A percentile compares a stretch with the other conserved stretches of the same genome.
phyloP scores from a whole-genome alignment of 2,797 vertebrate genomes.

The Valencia hispanica region DNA sequence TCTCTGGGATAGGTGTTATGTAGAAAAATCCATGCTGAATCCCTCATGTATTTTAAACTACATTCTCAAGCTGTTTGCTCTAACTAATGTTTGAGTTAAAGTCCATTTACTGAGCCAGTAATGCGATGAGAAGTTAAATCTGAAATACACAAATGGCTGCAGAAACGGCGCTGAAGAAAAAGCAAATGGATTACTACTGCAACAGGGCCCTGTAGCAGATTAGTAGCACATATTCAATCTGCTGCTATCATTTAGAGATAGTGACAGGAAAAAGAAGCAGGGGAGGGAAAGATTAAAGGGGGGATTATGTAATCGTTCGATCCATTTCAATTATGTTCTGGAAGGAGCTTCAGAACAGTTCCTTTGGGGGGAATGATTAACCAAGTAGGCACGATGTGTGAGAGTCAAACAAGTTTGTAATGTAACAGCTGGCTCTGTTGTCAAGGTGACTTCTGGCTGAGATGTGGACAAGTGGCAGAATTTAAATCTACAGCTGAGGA shows the following conservation, averaged over 20 bases:
- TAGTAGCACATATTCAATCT: slow-evolving; percentile 38
- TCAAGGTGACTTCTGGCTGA: slow-evolving; percentile 1
- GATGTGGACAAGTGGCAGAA: neutral
- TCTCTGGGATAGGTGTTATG: neutral
- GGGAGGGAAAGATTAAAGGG: slow-evolving; percentile 27
- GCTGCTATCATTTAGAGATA: slow-evolving; percentile 25
- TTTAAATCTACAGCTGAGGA: neutral
- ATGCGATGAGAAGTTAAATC: slow-evolving; percentile 30
- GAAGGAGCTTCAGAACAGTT: slow-evolving; percentile 27
- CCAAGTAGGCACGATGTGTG: slow-evolving; percentile 24
- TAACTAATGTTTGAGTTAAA: slow-evolving; percentile 8
- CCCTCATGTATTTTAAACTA: neutral
- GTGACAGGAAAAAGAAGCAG: slow-evolving; percentile 14
- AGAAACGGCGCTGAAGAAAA: slow-evolving; percentile 33
- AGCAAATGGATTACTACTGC: slow-evolving; percentile 44
- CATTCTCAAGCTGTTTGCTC: neutral
- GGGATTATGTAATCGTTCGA: slow-evolving; percentile 43
- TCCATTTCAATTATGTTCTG: slow-evolving; percentile 22
- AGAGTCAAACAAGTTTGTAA: slow-evolving; percentile 41
- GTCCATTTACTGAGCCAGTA: slow-evolving; percentile 20
- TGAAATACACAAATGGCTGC: slow-evolving; percentile 32
- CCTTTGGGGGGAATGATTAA: slow-evolving; percentile 26
- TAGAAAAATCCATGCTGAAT: neutral
- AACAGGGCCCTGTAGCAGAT: slow-evolving; percentile 21
- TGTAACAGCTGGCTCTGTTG: slow-evolving; percentile 21